Conservation (phyloP, 1,140 invertebrate genomes). For the Lysiphlebus fabarum region DNA sequence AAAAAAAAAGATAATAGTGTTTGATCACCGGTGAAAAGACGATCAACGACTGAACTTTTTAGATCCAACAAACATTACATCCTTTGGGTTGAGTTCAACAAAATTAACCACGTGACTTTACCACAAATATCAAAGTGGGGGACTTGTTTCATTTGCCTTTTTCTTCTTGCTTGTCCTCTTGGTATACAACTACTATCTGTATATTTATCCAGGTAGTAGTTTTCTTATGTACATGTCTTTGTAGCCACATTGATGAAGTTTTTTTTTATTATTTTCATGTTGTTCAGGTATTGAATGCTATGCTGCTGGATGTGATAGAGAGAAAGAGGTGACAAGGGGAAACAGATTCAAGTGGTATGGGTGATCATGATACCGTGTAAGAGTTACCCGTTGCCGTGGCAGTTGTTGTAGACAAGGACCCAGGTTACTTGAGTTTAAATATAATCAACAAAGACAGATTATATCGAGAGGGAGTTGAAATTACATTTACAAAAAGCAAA, state of each 20-base stretch:
- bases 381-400: slow-evolving; percentile 28
- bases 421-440: too few species aligned
- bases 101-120: slow-evolving; percentile 15
- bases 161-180: too few species aligned
- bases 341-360: neutral
- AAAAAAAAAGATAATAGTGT: too few species aligned
- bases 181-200: too few species aligned
- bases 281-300: too few species aligned
- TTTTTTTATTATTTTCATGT: neutral
- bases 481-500: too few species aligned
- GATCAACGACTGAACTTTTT: neutral
- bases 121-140: neutral
- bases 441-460: too few species aligned
- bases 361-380: slow-evolving; percentile 29
- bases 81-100: slow-evolving; percentile 1
- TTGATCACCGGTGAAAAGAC: neutral
- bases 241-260: neutral
- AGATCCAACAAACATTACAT: slow-evolving; percentile 9
- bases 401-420: too few species aligned
- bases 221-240: neutral
- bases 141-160: too few species aligned
- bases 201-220: neutral
- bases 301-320: too few species aligned
- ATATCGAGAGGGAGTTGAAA: too few species aligned
- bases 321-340: too few species aligned